Base-by-base conservation (phyloP, 2,797 vertebrate species). In the Sebastes oblongus region DNA sequence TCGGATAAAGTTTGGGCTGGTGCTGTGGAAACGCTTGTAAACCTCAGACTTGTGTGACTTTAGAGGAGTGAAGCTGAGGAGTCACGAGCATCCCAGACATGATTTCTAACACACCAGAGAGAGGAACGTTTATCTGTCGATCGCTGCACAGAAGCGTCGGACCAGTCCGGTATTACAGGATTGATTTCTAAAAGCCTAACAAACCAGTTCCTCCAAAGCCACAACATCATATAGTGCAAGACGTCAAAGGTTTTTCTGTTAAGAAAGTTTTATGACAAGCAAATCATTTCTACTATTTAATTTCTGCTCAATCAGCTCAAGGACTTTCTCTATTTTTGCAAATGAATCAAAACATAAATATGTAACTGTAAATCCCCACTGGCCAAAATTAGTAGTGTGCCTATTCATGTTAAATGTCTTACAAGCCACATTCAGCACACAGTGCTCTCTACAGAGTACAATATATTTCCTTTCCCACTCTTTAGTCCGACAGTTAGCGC, bases 21-120 rank as follows among this genome's bases (percentile, higher is more conserved):
- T 80, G 87, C 86, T 77, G 81, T 92, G 90, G 92, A 91, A 93
- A 94, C 87, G 66, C 65, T 34, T 65, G 75, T 86, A 93, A 92
- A 93, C 70, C 79, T 72, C 55, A 76, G 68, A 79, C 61, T 56
- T 62, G 65, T 81, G 77, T 39, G 18, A 36, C 22, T 83, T 79
- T 32, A 67, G 29, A 75, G 24, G 32, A 81, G 58, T 12, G 22
- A 74, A 34, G 27, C 66, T 36, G 34, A 14, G 34, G 73, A 80
- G 77, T 74, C n/a, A 6, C 2, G 5, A 62, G 75, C 5, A 42
- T 58, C 34, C 32, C 59, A 11, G 39, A 7, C 34, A 14, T 56
- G 55, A 80, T 73, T 85, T 85, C 32, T 64, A 10, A 75, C 1
- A 61, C 65, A 67, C 30, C 30, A 77, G 61, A 64, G 12, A 4